Base-by-base conservation (phyloP, 64 coral and sea anemone genomes). In the Actinia tenebrosa region DNA sequence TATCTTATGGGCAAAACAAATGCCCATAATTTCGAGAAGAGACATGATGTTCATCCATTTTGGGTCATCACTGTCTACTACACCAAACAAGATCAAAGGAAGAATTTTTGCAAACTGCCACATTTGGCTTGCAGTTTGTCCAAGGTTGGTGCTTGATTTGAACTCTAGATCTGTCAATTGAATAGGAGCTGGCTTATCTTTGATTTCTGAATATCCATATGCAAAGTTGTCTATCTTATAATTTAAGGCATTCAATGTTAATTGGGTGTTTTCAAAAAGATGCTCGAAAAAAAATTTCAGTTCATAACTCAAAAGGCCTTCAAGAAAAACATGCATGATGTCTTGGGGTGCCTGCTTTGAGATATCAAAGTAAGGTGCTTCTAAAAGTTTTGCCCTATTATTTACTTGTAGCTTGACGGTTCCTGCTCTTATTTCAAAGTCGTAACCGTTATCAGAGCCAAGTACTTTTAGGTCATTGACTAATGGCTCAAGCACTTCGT, bases 251-350 rank as follows among this genome's bases (percentile, higher is more conserved):
- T 26, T 82, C 26, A 69, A 94, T 54, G 16, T 46, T 89, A 52
- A 83, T 45, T 45, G 8, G 43, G 30, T 37, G 19, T 80, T 53
- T 45, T 80, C 43, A 46, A 30, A 25, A 7, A 44, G 80, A 50
- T 92, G 42, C 14, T 88, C 85, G 22, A 87, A 75, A 25, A 87
- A 9, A 53, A 77, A 75, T 64, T 87, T 87, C 18, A 87, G 55
- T 27, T 87, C 37, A 56, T 87, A 87, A 54, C 61, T 44, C 27
- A 87, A 17, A 9, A 78, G 53, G 6, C 86, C 86, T 53, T 87
- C 86, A 26, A 87, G 75, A 77, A 87, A 87, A 50, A 87, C 20
- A 54, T 87, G 86, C 86, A 87, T 87, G 19, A 87, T 75, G 47
- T 87, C 86, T 22, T 87, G 44, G 20, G 54, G 64, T 44, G 77